A percentile compares a stretch with the other conserved stretches of the same genome.
Evolutionary conservation across 2,113 vertebrate species (phyloP).

Genomic region (Collichthys lucidus): DNA sequence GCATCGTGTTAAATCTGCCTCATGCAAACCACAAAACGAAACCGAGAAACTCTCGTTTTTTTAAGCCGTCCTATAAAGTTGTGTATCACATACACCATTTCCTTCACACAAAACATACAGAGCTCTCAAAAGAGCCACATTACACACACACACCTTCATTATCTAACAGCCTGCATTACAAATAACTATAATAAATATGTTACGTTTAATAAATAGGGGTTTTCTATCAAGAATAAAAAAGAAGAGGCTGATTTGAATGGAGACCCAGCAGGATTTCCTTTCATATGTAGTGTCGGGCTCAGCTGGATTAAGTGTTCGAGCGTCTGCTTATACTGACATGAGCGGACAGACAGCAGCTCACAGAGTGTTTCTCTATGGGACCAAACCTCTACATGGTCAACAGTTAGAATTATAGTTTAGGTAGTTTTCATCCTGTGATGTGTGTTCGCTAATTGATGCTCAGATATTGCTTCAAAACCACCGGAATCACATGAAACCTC

Average conservation of each 20-base stretch:
- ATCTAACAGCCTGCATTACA: conserved; percentile 34
- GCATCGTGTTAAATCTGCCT: neutral
- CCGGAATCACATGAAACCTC: conserved; percentile 22
- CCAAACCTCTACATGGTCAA: neutral
- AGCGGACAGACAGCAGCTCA: conserved; percentile 7
- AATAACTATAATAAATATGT: conserved; percentile 68
- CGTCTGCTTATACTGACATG: neutral
- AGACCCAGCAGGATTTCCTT: conserved; percentile 3
- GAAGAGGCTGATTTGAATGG: conserved; percentile 32
- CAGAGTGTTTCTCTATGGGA: neutral
- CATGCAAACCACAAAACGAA: conserved; percentile 23
- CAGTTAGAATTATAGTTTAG: conserved; percentile 1
- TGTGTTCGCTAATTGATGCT: conserved; percentile 1
- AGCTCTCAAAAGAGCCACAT: conserved; percentile 19
- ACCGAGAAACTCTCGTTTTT: neutral
- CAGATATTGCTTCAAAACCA: conserved; percentile 57
- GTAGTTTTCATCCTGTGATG: conserved; percentile 31
- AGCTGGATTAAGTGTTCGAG: neutral
- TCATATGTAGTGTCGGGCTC: conserved; percentile 40
- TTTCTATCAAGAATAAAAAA: conserved; percentile 27
- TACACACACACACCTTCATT: conserved; percentile 31
- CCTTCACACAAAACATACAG: conserved; percentile 27
- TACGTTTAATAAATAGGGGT: conserved; percentile 67
- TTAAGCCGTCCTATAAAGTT: neutral
- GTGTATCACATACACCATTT: conserved; percentile 36